Evolutionary conservation across 2,797 vertebrate species (phyloP), one percentile per base, ranked within the genome.

Genomic region (Mormyrops boulengeri): DNA sequence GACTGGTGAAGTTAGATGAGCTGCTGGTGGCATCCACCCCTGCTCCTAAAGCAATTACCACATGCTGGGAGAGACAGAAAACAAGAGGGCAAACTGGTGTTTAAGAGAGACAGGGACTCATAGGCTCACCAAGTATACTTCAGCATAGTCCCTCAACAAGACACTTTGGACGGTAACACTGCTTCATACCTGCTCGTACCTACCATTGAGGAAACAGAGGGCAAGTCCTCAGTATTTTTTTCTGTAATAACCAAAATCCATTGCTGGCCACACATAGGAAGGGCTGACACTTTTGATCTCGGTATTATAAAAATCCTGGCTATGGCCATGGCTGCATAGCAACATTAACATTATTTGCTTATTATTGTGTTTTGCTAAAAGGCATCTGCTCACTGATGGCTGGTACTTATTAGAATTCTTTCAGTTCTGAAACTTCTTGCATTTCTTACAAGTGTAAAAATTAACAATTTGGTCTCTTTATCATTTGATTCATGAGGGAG

Each of bases 11-110:
- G 93, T 96, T 96, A 89, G 92, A 89, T 55, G 94, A 22, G 88
- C 96, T 95, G 92, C 73, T 93, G 90, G 88, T 94, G 6, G 96
- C 94, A 90, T 98, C 95, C 11, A 97, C 95, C 6, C 98, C 98
- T 12, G 95, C 95, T 38, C 96, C 94, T 84, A 98, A 93, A 0
- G 96, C 96, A 73, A 94, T 94, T 47, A 94, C 94, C 92, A 98
- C 95, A 19, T 93, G 91, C 97, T 99, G 92, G 85, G 17, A 89
- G 14, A 89, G 93, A 87, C 12, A 88, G 19, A 89, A 7, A 60
- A 87, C 84, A 26, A 60, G 60, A 50, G 44, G 55, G 38, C 55
- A 47, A 34, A 49, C 8, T 49, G 6, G 47, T 26, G 22, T 52
- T 52, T 49, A 47, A 22, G 82, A 85, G 47, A 26, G 47, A 85